Conservation (phyloP, 64 coral and sea anemone species). For the Dendrophyllia cribrosa region DNA sequence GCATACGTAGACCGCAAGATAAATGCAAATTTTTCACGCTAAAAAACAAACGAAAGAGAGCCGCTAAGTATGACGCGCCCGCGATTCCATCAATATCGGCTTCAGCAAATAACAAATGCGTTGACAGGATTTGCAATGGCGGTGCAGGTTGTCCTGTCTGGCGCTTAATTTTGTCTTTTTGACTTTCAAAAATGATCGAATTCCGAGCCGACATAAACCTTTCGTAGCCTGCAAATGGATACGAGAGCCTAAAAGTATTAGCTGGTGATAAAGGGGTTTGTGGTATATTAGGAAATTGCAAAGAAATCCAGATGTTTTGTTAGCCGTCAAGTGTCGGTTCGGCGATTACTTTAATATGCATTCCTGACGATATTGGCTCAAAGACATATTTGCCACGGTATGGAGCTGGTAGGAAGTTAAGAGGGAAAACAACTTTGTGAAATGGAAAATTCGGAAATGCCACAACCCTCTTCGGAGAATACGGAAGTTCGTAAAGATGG, state of each 20-base stretch:
- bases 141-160: background rate
- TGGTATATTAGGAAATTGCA: background rate
- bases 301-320: background rate
- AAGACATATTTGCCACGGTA: background rate
- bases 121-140: constrained; percentile 30
- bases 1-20: constrained; percentile 7
- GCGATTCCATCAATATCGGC: background rate
- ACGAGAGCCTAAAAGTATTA: background rate
- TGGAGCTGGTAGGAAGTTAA: background rate
- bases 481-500: background rate
- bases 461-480: background rate
- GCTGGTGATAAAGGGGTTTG: background rate
- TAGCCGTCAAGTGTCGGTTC: background rate
- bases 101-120: background rate
- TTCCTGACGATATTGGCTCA: background rate
- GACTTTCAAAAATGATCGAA: background rate
- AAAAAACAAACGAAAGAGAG: constrained; percentile 31
- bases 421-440: background rate
- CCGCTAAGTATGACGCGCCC: background rate
- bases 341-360: background rate
- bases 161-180: background rate
- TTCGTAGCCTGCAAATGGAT: background rate
- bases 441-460: constrained; percentile 31
- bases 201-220: background rate
- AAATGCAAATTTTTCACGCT: constrained; percentile 24